Percentiles rank a stretch among this genome's conserved stretches.
phyloP scores from a whole-genome alignment of 2,113 vertebrate genomes.

The Calypte anna region DNA sequence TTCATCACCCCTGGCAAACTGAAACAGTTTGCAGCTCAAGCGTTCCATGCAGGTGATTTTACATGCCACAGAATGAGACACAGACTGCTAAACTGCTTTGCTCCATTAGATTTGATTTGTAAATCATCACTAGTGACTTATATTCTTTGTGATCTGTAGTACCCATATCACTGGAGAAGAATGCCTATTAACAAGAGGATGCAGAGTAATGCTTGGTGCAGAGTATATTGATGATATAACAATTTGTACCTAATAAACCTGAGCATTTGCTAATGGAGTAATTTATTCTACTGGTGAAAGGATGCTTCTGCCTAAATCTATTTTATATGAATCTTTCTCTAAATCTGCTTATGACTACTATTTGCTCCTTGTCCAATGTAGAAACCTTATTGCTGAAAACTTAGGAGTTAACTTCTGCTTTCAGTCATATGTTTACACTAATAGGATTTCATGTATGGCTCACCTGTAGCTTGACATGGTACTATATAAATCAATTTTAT shows the following conservation, averaged over 20 bases:
- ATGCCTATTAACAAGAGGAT: background rate
- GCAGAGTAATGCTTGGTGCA: background rate
- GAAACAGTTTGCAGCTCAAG: background rate
- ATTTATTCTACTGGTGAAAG: background rate
- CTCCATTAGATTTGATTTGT: background rate
- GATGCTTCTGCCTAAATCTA: background rate
- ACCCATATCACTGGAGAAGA: background rate
- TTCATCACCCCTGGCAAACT: background rate
- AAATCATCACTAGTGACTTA: background rate
- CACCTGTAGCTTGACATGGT: background rate
- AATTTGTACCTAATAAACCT: background rate
- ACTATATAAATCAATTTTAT: background rate
- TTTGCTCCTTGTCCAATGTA: background rate
- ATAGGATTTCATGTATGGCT: background rate
- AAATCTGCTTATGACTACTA: background rate
- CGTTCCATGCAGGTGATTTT: background rate
- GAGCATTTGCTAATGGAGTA: background rate
- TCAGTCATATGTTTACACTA: background rate
- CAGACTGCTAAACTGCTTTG: background rate
- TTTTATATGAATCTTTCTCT: background rate
- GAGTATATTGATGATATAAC: background rate
- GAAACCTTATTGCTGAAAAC: background rate
- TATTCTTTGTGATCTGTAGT: background rate
- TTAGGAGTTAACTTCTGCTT: background rate
- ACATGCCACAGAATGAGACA: rapidly evolving